A percentile compares a stretch with the other conserved stretches of the same genome.
Evolutionary conservation across 2,888 invertebrate genomes (phyloP).

Genomic region (Trichopoda pennipes): DNA sequence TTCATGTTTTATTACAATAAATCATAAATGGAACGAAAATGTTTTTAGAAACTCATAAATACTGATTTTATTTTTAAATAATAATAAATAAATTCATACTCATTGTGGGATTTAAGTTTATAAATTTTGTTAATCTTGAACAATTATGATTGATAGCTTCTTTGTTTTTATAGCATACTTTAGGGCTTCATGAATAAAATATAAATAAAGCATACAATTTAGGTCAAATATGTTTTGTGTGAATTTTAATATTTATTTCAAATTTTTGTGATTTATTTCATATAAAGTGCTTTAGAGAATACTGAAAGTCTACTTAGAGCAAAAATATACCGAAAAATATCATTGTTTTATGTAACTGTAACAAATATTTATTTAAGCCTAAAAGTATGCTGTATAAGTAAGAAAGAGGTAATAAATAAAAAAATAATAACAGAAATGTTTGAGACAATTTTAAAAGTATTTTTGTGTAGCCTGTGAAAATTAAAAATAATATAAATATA

Average conservation of each 20-base stretch:
- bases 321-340: too few species aligned
- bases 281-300: conserved; percentile 2
- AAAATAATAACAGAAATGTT: too few species aligned
- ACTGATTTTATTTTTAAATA: not conserved
- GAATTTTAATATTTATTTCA: conserved; percentile 50
- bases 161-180: conserved; percentile 24
- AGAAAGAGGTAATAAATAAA: too few species aligned
- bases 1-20: too few species aligned
- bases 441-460: too few species aligned
- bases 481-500: too few species aligned
- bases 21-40: not conserved
- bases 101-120: too few species aligned
- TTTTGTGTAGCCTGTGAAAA: too few species aligned
- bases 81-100: too few species aligned
- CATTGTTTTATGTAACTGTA: too few species aligned
- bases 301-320: not conserved
- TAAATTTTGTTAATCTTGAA: not conserved
- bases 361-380: too few species aligned
- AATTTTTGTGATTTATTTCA: conserved; percentile 42
- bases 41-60: not conserved
- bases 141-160: not conserved
- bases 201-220: conserved; percentile 31
- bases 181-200: not conserved
- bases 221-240: conserved; percentile 46
- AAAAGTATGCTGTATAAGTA: too few species aligned